Base-by-base conservation (phyloP, 2,888 invertebrate genomes). In the Cephalotes varians region DNA sequence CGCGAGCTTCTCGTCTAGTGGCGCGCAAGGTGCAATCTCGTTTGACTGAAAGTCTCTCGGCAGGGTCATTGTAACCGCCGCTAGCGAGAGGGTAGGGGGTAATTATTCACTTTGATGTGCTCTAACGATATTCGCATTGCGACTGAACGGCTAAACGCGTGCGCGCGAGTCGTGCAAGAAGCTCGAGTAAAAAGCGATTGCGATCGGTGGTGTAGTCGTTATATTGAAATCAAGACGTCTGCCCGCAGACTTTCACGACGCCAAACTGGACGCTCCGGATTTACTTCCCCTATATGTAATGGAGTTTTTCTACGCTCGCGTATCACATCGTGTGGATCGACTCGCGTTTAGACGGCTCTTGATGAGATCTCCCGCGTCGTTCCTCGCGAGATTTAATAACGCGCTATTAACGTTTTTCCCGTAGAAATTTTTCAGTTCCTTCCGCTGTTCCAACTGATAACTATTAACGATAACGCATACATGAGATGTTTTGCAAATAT, bases 191-290 rank as follows among this genome's bases (percentile, higher is more conserved):
- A 83, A 83, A 83, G 80, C 72, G 56, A 69, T 62, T 72, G 62
- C 64, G 80, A 80, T 80, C 80, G 80, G 80, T 72, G 28, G 60
- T 79, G 37, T 18, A 67, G 69, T 73, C 67, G 82, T 82, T 72
- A 73, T 72, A 84, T 82, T 82, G 65, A 84, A 82, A 84, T 84
- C 84, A 65, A 77, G 77, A 71, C 72, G 77, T 67, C 67, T 49
- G 67, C 60, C n/a, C 64, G 79, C n/a, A 2, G 44, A 56, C 56
- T 82, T 65, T 15, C 47, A 28, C 60, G 51, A 7, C 28, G 58
- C 79, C 77, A 76, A 77, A 77, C 77, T 58, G 44, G 44, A 77
- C 67, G 44, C 44, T 44, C 44, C 18, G 34, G 56, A 77, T 77
- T n/a, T 58, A 67, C 12, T 31, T 67, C 25, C 1, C 25, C 64